Base-by-base conservation (phyloP, 2,888 invertebrate species). In the Lasioglossum lativentre region DNA sequence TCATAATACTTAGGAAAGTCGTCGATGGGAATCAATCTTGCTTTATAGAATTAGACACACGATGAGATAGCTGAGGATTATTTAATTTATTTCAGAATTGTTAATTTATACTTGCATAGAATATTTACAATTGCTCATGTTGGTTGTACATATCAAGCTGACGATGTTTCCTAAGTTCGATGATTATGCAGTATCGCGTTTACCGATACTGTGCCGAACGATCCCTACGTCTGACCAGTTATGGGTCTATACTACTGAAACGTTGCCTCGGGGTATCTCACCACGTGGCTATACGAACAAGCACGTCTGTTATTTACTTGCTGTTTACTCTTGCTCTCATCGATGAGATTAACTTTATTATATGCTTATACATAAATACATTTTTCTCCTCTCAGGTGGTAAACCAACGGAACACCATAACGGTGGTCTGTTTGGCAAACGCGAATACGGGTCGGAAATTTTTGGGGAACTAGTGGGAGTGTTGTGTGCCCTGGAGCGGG, bases 381-480 rank as follows among this genome's bases (percentile, higher is more conserved):
- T 30, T 16, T 56, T 12, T 10, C 19, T 16, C 2, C 30, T 30
- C 16, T 63, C 30, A 30, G 63, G 8, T 19, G 63, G 10, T 19
- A 23, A 34, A 0, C 23, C 1, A 66, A 19, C 23, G 10, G 4
- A 10, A 16, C 6, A 16, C 5, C 34, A 66, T 34, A 34, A 14
- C 14, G 30, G 6, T 0, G 16, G 3, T 38, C 19, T 6, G 34
- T 23, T 34, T 10, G 19, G 3, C 19, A 38, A 68, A 40, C 27
- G 40, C 27, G 70, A 40, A 70, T 27, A 38, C 19, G 42, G 14
- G 23, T n/a, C 6, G 30, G 8, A 75, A 27, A 75, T 75, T 83
- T 47, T 76, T 52, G 30, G 5, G 23, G 16, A 72, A 34, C 14
- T 27, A 23, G 10, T 8, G 34, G 42, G 14, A 12, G 56, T 45